Evolutionary conservation across 2,797 vertebrate species (phyloP).

Genomic region (Propithecus deckenii): DNA sequence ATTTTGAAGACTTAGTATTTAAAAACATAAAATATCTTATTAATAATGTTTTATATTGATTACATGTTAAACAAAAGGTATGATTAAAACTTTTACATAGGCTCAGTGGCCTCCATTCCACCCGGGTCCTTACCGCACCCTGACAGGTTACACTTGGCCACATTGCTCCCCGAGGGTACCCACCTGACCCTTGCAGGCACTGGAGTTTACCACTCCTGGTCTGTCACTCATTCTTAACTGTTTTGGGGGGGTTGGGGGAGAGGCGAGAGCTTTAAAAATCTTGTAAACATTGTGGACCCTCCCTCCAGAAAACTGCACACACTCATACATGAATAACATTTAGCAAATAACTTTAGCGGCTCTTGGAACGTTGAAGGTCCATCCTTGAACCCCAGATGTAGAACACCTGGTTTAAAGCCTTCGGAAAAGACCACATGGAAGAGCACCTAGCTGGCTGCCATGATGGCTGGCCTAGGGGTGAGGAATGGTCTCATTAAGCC

Average conservation of each 20-base stretch:
- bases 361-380: not conserved
- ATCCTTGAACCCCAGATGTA: not conserved
- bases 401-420: not conserved
- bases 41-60: not conserved
- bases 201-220: not conserved
- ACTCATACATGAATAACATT: not conserved
- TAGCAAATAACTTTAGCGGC: not conserved
- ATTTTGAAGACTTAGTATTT: not conserved
- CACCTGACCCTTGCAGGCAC: not conserved
- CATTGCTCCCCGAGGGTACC: not conserved
- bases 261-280: not conserved
- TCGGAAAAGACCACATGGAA: not conserved
- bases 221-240: not conserved
- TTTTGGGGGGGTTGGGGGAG: not conserved
- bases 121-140: no score
- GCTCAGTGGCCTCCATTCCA: not conserved
- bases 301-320: not conserved
- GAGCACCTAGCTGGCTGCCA: not conserved
- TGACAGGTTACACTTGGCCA: not conserved
- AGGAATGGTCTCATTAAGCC: not conserved
- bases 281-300: not conserved
- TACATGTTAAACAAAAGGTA: not conserved
- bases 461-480: not conserved
- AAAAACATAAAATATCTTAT: not conserved
- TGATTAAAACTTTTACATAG: not conserved